These are phyloP conservation scores for Zosterops borbonicus DNA, from an alignment of 2,113 vertebrate genomes.

Conservation along the genomic window DNA sequence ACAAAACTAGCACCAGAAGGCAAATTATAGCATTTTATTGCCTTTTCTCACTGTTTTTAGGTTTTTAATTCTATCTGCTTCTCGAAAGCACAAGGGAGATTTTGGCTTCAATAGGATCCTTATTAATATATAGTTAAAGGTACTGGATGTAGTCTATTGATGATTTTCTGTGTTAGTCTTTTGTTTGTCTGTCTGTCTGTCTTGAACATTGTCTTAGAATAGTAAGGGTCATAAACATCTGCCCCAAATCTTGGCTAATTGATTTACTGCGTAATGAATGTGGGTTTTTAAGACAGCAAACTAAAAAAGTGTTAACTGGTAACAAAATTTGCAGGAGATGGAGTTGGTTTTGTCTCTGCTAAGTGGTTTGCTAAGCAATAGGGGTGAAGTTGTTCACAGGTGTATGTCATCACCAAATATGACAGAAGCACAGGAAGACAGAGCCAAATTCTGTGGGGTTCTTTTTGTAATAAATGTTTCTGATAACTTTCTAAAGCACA, in stretches of 20 bases:
- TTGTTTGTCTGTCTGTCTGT: not conserved
- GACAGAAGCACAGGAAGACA: not conserved
- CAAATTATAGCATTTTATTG: not conserved
- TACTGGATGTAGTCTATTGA: not conserved
- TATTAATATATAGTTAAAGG: not conserved
- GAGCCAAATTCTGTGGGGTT: not conserved
- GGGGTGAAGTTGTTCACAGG: not conserved
- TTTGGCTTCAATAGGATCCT: not conserved
- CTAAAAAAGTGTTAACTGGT: not conserved
- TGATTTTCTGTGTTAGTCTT: not conserved
- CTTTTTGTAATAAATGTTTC: not conserved
- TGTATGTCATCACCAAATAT: not conserved
- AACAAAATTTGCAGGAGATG: not conserved
- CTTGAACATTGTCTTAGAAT: not conserved
- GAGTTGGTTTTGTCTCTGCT: not conserved
- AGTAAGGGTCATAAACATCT: not conserved
- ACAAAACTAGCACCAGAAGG: not conserved
- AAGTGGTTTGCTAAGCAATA: not conserved
- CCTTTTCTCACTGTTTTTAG: not conserved
- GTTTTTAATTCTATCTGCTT: not conserved
- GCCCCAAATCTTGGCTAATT: not conserved
- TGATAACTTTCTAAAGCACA: not conserved
- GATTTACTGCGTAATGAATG: not conserved
- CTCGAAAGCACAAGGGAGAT: not conserved
- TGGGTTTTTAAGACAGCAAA: not conserved